Evolutionary conservation across 53 echinoderm and acorn worm species (phyloP), one percentile per base, ranked within the genome.

Genomic region (Actinopyga echinites): DNA sequence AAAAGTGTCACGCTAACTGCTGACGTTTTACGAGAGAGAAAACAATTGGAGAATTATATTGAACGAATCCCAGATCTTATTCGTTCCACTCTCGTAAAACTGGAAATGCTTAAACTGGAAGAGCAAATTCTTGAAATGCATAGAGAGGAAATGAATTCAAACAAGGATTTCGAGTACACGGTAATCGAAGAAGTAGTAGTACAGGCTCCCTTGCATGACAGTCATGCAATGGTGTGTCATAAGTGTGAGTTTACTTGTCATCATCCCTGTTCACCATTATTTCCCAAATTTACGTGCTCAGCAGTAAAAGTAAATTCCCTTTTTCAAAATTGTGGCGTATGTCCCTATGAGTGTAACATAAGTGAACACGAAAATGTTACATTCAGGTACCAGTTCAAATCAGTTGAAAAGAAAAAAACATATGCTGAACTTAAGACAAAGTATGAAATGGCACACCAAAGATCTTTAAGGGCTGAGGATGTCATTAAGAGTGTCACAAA

Each of bases 291-390:
- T 40, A 37, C 37, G 8, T 40, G 40, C 0, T 40, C 2, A 40
- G n/a, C n/a, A n/a, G n/a, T n/a, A n/a, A n/a, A n/a, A n/a, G n/a
- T n/a, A n/a, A n/a, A n/a, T n/a, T n/a, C n/a, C n/a, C n/a, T 37
- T 37, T 37, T 3, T 3, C 37, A 37, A 4, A 37, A 5, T 37
- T 40, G 40, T 40, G 6, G 6, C 0, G 40, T 40, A 5, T 88
- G 88, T 56, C 88, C 88, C 15, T 57, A 64, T 1, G 64, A 88
- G 49, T 88, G 88, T 56, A 7, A 31, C 4, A 83, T 75, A 83
- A 64, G 64, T 64, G 77, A 62, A 13, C 88, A 88, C 40, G 36
- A 37, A 29, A 83, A 88, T 26, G 61, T 74, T 38, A 24, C 40
- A 11, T 88, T 59, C 52, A 83, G 35, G 25, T 83, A 49, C 74